Conservation (phyloP, 2,888 invertebrate species). For the Tigriopus californicus region DNA sequence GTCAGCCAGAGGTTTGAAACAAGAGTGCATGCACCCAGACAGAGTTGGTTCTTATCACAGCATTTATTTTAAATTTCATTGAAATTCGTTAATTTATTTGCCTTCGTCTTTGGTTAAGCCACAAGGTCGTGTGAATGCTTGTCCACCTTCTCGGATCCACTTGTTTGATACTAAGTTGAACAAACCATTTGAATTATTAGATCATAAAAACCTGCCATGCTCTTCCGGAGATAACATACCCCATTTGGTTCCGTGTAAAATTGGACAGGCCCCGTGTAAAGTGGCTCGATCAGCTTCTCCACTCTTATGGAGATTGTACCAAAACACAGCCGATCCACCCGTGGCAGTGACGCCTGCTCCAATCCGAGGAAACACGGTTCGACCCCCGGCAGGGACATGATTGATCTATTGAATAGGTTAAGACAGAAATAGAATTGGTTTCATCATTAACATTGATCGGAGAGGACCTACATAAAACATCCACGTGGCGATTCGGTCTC, state of each 20-base stretch:
- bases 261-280: conserved; percentile 13
- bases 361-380: conserved; percentile 12
- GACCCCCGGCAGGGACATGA: conserved; percentile 6
- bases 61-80: no score
- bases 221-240: background rate
- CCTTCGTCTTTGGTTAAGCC: background rate
- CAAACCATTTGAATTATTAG: no score
- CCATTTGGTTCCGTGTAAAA: conserved; percentile 14
- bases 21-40: no score
- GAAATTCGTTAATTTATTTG: no score
- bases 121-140: conserved; percentile 5
- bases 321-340: conserved; percentile 11
- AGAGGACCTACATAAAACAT: conserved; percentile 21
- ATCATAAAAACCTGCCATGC: no score
- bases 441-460: background rate
- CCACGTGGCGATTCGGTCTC: conserved; percentile 21
- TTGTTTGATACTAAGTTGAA: conserved; percentile 12
- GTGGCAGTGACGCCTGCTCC: conserved; percentile 3
- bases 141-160: conserved; percentile 16
- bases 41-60: no score
- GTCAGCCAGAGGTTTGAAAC: no score
- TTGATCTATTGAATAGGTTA: no score
- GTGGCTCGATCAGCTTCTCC: conserved; percentile 1
- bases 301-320: conserved; percentile 9
- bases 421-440: background rate